Evolutionary conservation across 2,888 invertebrate genomes (phyloP), one percentile per base, ranked within the genome.

Genomic region (Amblyteles armatorius): DNA sequence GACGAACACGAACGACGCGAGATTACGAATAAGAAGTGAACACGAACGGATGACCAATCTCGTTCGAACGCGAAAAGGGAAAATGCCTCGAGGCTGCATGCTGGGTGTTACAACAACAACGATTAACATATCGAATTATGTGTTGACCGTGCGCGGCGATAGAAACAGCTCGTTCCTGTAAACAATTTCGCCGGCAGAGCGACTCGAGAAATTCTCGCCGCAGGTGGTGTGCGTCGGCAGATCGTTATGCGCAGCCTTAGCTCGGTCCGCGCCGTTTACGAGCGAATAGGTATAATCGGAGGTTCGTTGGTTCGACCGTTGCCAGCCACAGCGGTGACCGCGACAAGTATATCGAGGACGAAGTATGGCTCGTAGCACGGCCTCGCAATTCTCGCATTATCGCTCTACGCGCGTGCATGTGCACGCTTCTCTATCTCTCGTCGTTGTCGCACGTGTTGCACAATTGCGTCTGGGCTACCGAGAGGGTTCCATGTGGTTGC

Each of bases 311-410:
- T 6, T 63, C 63, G 63, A 16, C 16, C 13, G 29, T 29, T n/a
- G 63, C 60, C 60, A 16, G 6, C 29, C 63, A 33, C 29, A 6
- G n/a, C 22, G 22, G 74, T 71, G 55, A 22, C 69, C 65, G 83
- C 76, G 52, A 79, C 71, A n/a, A 76, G 67, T 76, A 76, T 55
- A 83, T 83, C 71, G 83, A 79, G 83, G 83, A 74, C 83, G 55
- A 83, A 78, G 63, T 52, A 55, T 76, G 0, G 63, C 60, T 48
- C 69, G 68, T 40, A 44, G 65, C 48, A 44, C 44, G 72, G 72
- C 82, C 82, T 83, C 73, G 83, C 68, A 19, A 48, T 26, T 29
- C 60, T 26, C 60, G 40, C 60, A 73, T 87, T 87, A 87, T 87
- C 87, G 74, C 50, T 57, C 40, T 52, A 16, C 33, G 63, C 33